Conservation (phyloP, 2,113 vertebrate genomes). For the Rhinoderma darwinii region DNA sequence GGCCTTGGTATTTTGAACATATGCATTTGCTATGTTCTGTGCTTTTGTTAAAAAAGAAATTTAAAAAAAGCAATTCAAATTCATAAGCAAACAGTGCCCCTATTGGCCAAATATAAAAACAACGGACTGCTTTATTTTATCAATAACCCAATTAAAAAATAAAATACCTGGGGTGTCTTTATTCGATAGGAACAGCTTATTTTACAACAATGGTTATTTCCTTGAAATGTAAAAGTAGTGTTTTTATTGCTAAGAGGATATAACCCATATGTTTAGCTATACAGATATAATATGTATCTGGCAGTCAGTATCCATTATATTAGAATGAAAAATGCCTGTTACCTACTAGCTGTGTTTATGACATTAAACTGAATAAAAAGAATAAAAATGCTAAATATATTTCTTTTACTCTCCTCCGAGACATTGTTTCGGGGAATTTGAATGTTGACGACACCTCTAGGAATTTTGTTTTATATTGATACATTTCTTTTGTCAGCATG, state of each 20-base stretch:
- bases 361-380: conserved; percentile 55
- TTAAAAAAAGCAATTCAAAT: neutral
- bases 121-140: neutral
- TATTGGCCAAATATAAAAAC: neutral
- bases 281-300: neutral
- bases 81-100: neutral
- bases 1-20: neutral
- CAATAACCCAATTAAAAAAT: neutral
- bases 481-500: conserved; percentile 59
- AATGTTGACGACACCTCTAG: conserved; percentile 52
- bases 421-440: conserved; percentile 53
- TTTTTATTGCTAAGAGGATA: neutral
- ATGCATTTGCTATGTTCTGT: neutral
- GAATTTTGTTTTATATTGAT: conserved; percentile 56
- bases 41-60: neutral
- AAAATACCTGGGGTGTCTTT: neutral
- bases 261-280: conserved; percentile 1
- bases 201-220: neutral
- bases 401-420: conserved; percentile 45
- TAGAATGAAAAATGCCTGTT: conserved; percentile 42
- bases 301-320: conserved; percentile 37
- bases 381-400: conserved; percentile 58
- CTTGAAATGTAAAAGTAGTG: neutral
- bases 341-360: conserved; percentile 47
- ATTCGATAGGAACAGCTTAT: neutral